Evolutionary conservation across 2,797 vertebrate genomes (phyloP).

Genomic region (Coregonus sp.): DNA sequence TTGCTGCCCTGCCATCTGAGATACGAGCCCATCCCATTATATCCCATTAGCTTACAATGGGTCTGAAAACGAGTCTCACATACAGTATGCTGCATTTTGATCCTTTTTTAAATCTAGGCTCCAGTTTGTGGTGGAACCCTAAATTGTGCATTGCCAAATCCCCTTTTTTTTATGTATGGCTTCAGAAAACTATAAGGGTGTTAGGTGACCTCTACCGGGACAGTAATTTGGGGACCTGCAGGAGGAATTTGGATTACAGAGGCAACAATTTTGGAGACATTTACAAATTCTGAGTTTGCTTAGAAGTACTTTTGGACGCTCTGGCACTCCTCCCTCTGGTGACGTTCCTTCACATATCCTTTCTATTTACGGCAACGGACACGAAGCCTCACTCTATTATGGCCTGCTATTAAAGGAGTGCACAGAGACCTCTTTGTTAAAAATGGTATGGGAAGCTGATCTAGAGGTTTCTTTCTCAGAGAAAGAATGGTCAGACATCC

Average conservation of each 20-base stretch:
- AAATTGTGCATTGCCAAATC: no score
- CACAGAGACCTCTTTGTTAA: background rate
- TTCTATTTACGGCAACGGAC: background rate
- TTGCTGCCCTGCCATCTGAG: background rate
- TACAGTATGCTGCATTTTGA: no score
- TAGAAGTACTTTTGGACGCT: background rate
- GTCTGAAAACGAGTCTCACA: background rate
- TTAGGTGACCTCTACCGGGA: background rate
- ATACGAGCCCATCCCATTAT: constrained; percentile 11
- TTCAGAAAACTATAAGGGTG: background rate
- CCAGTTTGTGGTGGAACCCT: no score
- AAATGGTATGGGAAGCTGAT: background rate
- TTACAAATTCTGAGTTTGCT: background rate
- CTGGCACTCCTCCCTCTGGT: background rate
- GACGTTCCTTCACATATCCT: background rate
- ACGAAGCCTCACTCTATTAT: constrained; percentile 1
- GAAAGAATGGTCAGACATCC: background rate
- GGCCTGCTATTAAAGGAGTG: constrained; percentile 2
- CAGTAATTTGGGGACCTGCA: background rate
- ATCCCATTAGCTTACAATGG: background rate
- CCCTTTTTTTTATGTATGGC: background rate
- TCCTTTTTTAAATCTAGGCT: background rate
- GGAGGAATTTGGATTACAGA: background rate
- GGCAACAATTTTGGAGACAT: background rate
- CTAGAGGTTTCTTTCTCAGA: background rate